These are phyloP conservation scores for Trisateles emortualis DNA, from an alignment of 2,888 invertebrate genomes.

Conservation along the genomic window DNA sequence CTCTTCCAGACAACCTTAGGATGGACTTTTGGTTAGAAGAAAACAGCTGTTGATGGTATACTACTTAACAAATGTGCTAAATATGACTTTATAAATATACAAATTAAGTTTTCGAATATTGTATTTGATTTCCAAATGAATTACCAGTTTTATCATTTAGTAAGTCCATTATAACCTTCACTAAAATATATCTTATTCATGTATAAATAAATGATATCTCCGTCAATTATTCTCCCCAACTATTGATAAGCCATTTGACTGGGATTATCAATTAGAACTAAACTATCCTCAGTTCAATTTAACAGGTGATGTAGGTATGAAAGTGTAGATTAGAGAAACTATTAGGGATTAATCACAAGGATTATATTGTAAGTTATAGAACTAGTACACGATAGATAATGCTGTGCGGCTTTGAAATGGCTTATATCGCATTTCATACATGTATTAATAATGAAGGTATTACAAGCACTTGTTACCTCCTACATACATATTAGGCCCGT, in stretches of 20 bases:
- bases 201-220: constrained; percentile 26
- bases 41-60: too few species aligned
- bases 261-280: constrained; percentile 36
- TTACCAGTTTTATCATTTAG: constrained; percentile 43
- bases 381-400: constrained; percentile 38
- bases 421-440: constrained; percentile 15
- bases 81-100: too few species aligned
- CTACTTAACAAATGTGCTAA: too few species aligned
- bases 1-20: too few species aligned
- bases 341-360: constrained; percentile 47
- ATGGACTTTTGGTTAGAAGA: too few species aligned
- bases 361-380: constrained; percentile 45
- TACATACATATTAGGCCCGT: too few species aligned
- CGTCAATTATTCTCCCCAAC: constrained; percentile 25
- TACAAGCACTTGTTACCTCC: not conserved
- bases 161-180: constrained; percentile 19
- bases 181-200: constrained; percentile 24
- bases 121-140: constrained; percentile 40
- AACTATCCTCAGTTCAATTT: constrained; percentile 26
- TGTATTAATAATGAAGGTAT: not conserved
- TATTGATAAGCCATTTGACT: constrained; percentile 37
- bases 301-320: constrained; percentile 29
- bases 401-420: constrained; percentile 20
- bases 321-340: constrained; percentile 43
- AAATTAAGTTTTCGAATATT: constrained; percentile 37